These are phyloP conservation scores for Tenualosa thibaudeaui DNA, from an alignment of 2,797 vertebrate species.

Conservation along the genomic window DNA sequence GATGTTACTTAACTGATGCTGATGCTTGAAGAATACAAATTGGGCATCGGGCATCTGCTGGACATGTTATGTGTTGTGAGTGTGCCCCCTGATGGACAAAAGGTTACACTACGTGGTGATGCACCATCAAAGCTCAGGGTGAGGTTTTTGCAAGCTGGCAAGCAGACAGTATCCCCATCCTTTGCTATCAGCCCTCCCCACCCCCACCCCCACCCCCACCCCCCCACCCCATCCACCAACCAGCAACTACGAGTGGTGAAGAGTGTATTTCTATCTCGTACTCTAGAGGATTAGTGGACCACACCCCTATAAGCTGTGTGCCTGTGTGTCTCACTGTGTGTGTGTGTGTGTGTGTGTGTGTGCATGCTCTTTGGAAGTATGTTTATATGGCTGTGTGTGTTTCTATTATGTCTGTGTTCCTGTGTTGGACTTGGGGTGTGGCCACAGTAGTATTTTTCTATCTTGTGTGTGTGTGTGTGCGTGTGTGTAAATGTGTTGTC, in stretches of 20 bases:
- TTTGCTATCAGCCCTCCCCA: too few species aligned
- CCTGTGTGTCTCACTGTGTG: neutral
- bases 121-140: neutral
- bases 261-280: neutral
- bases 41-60: neutral
- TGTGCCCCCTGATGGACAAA: slow-evolving; percentile 45
- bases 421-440: neutral
- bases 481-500: neutral
- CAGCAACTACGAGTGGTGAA: neutral
- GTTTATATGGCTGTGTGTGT: neutral
- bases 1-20: neutral
- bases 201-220: too few species aligned
- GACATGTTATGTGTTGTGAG: neutral
- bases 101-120: neutral
- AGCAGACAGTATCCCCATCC: too few species aligned
- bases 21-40: neutral
- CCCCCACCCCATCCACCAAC: too few species aligned
- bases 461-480: neutral
- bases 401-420: neutral
- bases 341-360: neutral
- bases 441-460: too few species aligned
- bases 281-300: neutral
- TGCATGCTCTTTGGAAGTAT: neutral
- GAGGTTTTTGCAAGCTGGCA: neutral
- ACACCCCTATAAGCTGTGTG: neutral